phyloP scores from a whole-genome alignment of 2,113 vertebrate genomes.

The Amphilophus citrinellus region DNA sequence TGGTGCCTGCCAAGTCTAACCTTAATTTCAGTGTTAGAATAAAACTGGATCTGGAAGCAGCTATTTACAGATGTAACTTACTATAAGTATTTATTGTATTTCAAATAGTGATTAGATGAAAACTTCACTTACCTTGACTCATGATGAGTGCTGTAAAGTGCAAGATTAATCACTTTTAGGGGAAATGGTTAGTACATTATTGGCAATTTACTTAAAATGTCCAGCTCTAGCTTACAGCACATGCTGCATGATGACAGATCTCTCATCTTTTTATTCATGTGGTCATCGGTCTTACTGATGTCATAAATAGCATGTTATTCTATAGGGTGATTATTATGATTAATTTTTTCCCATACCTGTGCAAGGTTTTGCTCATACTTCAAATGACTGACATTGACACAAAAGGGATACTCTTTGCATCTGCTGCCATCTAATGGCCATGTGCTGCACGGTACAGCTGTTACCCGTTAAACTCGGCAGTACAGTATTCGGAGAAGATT shows the following conservation, averaged over 20 bases:
- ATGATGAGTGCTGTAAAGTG: not conserved
- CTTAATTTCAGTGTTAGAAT: not conserved
- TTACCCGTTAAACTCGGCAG: not conserved
- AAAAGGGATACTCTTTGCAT: constrained; percentile 36
- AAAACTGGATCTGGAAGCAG: not conserved
- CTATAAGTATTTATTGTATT: not conserved
- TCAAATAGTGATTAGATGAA: not conserved
- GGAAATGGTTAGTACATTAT: constrained; percentile 10
- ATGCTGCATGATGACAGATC: not conserved
- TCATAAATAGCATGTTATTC: not conserved
- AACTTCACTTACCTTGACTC: not conserved
- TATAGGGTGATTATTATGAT: not conserved
- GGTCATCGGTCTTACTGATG: constrained; percentile 2
- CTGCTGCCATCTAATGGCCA: constrained; percentile 76
- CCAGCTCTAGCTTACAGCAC: not conserved
- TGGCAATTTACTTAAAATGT: constrained; percentile 9
- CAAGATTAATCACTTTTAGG: not conserved
- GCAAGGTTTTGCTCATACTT: not conserved
- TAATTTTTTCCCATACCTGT: not conserved
- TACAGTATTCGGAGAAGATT: not conserved
- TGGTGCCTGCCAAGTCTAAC: not conserved
- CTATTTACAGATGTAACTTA: not conserved
- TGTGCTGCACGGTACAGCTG: not conserved
- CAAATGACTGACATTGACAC: not conserved
- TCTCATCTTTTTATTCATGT: not conserved